Evolutionary conservation across 2,113 vertebrate species (phyloP).

Genomic region (Campylomormyrus tamandua): DNA sequence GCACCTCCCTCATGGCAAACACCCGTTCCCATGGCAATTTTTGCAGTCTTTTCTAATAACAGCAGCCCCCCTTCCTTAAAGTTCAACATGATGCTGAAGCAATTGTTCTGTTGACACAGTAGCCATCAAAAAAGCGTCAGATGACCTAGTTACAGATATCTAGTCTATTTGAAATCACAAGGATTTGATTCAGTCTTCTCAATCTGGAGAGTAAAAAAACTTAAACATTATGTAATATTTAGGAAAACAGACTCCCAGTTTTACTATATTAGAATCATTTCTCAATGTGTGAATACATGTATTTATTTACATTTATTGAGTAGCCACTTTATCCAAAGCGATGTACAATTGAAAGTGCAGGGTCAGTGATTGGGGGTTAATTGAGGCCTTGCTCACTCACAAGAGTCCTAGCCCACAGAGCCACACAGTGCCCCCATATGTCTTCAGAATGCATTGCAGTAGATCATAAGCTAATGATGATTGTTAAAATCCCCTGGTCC

Average conservation of each 20-base stretch:
- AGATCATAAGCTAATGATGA: neutral
- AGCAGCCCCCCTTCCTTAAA: neutral
- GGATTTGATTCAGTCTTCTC: neutral
- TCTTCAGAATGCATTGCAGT: neutral
- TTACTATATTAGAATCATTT: neutral
- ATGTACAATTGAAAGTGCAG: neutral
- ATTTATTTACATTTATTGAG: neutral
- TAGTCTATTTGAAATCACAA: neutral
- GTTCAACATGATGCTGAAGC: neutral
- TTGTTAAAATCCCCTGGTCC: neutral
- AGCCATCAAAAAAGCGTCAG: neutral
- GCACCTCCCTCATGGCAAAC: slow-evolving; percentile 20
- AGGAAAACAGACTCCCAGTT: neutral
- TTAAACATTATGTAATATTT: neutral
- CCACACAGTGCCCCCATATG: neutral
- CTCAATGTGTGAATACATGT: neutral
- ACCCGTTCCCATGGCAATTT: neutral
- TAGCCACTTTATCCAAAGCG: neutral
- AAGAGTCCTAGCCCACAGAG: neutral
- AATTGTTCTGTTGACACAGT: neutral
- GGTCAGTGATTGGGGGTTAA: neutral
- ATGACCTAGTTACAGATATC: neutral
- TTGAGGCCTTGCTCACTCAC: neutral
- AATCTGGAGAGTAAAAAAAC: neutral
- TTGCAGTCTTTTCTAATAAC: neutral